These are phyloP conservation scores for Melanotaenia maccullochi DNA, from an alignment of 2,797 vertebrate species.

Conservation along the genomic window DNA sequence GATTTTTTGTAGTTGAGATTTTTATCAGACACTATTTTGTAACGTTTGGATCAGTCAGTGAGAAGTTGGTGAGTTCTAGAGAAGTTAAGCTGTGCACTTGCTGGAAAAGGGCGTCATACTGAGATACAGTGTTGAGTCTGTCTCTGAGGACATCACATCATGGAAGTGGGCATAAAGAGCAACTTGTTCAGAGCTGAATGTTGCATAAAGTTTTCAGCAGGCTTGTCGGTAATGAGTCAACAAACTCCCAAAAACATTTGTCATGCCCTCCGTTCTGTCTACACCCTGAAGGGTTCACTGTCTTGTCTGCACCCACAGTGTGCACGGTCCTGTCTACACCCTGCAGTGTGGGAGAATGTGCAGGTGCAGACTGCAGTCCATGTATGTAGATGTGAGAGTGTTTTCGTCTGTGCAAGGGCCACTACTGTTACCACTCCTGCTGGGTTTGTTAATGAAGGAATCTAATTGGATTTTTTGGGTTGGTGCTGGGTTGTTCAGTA, in stretches of 20 bases:
- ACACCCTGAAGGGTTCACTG: slow-evolving; percentile 21
- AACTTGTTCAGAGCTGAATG: slow-evolving; percentile 39
- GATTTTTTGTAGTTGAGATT: neutral
- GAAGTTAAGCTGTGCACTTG: slow-evolving; percentile 64
- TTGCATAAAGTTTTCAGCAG: slow-evolving; percentile 40
- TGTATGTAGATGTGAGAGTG: slow-evolving; percentile 27
- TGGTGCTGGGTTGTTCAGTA: slow-evolving; percentile 44
- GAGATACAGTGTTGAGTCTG: slow-evolving; percentile 54
- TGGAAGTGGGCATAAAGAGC: slow-evolving; percentile 66
- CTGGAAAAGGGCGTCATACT: slow-evolving; percentile 68
- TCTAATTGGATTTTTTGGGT: slow-evolving; percentile 77
- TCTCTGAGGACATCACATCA: slow-evolving; percentile 71
- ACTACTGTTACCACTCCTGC: slow-evolving; percentile 64
- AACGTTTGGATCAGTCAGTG: neutral
- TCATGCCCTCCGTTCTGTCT: slow-evolving; percentile 26
- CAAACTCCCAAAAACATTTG: slow-evolving; percentile 16
- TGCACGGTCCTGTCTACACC: slow-evolving; percentile 34
- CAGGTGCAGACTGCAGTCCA: slow-evolving; percentile 57
- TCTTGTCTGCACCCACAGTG: slow-evolving; percentile 28
- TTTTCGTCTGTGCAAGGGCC: slow-evolving; percentile 36
- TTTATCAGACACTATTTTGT: neutral
- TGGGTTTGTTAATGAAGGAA: slow-evolving; percentile 78
- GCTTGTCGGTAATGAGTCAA: slow-evolving; percentile 55
- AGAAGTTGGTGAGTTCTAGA: slow-evolving; percentile 49
- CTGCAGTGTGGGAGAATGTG: slow-evolving; percentile 30